A percentile compares a stretch with the other conserved stretches of the same genome.
These are phyloP conservation scores for Ia io DNA, from an alignment of 2,113 vertebrate species.

Conservation along the genomic window DNA sequence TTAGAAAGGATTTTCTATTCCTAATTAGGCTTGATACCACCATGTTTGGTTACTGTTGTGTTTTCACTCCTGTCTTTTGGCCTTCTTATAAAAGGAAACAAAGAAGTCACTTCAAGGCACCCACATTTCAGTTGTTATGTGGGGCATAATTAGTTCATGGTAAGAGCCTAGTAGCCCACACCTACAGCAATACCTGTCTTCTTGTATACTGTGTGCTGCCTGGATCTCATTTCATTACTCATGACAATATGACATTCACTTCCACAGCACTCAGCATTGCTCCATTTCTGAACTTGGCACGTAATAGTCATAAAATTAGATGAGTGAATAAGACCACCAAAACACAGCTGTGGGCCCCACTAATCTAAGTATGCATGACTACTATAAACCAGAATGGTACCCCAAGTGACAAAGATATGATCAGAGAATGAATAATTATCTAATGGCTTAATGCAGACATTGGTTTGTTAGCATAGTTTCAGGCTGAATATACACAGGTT, in stretches of 20 bases:
- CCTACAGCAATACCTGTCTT: neutral
- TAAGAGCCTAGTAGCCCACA: too few relatives aligned
- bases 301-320: neutral
- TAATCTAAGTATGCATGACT: neutral
- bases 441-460: neutral
- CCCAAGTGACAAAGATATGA: neutral
- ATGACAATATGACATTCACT: neutral
- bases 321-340: neutral
- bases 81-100: neutral
- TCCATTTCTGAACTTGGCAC: neutral
- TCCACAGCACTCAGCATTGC: neutral
- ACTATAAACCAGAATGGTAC: neutral
- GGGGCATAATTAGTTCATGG: neutral
- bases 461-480: neutral
- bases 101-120: neutral
- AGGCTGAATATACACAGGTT: neutral
- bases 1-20: constrained; percentile 60
- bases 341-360: neutral
- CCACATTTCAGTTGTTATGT: neutral
- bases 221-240: neutral
- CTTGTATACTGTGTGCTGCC: neutral
- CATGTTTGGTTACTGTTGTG: constrained; percentile 20
- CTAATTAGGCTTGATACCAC: constrained; percentile 49
- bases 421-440: neutral
- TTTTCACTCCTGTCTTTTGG: neutral